Evolutionary conservation across 1,140 invertebrate genomes (phyloP).

Genomic region (Drosophila sp.): DNA sequence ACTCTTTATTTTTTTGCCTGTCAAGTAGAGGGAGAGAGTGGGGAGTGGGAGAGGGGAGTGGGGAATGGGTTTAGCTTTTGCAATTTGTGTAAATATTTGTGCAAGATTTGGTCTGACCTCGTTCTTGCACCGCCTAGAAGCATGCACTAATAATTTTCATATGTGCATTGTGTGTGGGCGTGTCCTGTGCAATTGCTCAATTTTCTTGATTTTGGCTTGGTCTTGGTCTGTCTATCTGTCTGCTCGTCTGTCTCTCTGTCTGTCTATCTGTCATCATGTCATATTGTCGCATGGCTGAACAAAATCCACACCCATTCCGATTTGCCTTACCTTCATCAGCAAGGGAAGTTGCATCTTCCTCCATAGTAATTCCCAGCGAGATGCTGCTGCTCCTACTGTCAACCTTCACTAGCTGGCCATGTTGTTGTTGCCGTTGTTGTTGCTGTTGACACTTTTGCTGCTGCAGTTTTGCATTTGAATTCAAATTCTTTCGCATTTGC

Average conservation of each 20-base stretch:
- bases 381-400: conserved; percentile 54
- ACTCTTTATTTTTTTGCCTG: conserved; percentile 48
- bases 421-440: conserved; percentile 39
- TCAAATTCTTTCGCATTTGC: conserved; percentile 74
- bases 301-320: background rate
- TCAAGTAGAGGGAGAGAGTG: background rate
- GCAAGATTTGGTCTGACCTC: conserved; percentile 63
- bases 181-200: conserved; percentile 71
- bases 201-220: conserved; percentile 73
- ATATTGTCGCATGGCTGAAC: conserved; percentile 68
- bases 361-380: conserved; percentile 75
- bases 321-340: conserved; percentile 78
- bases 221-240: conserved; percentile 27
- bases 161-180: conserved; percentile 64
- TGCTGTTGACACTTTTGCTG: conserved; percentile 21
- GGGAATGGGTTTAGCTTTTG: conserved; percentile 41
- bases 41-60: conserved; percentile 8
- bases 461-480: conserved; percentile 75
- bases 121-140: conserved; percentile 66
- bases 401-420: conserved; percentile 44
- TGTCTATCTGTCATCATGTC: conserved; percentile 48
- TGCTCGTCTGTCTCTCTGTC: conserved; percentile 38
- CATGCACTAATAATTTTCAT: conserved; percentile 79
- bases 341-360: conserved; percentile 67
- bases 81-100: conserved; percentile 70